Conservation (phyloP, 1,140 invertebrate species). For the Panagrolaimus sp. region DNA sequence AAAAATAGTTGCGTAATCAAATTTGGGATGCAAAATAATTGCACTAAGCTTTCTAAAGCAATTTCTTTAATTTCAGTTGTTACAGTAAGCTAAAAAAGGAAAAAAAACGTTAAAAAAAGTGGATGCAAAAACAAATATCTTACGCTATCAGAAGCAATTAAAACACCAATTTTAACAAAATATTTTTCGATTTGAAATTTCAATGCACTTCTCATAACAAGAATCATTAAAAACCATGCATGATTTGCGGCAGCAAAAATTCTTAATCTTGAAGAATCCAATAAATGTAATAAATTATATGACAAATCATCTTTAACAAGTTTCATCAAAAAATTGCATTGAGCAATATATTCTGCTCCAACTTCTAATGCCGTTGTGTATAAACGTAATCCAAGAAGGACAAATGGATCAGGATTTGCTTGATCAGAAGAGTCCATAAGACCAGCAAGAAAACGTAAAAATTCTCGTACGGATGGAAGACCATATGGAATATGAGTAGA, state of each 20-base stretch:
- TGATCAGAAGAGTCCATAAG: slow-evolving; percentile 77
- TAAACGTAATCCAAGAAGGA: slow-evolving; percentile 80
- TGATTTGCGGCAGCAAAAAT: slow-evolving; percentile 13
- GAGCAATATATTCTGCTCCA: slow-evolving; percentile 77
- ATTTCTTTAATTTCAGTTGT: slow-evolving; percentile 86
- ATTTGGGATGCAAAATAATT: slow-evolving; percentile 71
- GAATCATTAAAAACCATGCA: slow-evolving; percentile 9
- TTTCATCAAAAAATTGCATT: slow-evolving; percentile 69
- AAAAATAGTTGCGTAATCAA: slow-evolving; percentile 78
- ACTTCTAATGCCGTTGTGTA: slow-evolving; percentile 87
- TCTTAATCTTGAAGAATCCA: slow-evolving; percentile 15
- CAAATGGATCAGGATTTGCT: slow-evolving; percentile 88
- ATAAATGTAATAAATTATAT: slow-evolving; percentile 75
- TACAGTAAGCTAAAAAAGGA: slow-evolving; percentile 68
- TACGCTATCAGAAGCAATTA: slow-evolving; percentile 1
- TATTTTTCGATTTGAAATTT: slow-evolving; percentile 18
- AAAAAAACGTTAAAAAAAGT: too few species aligned
- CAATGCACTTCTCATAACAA: not conserved
- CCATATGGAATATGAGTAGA: slow-evolving; percentile 71
- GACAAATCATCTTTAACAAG: slow-evolving; percentile 87
- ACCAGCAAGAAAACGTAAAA: slow-evolving; percentile 83
- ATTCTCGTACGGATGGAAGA: slow-evolving; percentile 79
- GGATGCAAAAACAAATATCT: too few species aligned
- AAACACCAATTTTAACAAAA: not conserved
- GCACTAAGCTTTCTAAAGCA: slow-evolving; percentile 77